phyloP scores from a whole-genome alignment of 64 coral and sea anemone genomes.

The Platygyra sinensis region DNA sequence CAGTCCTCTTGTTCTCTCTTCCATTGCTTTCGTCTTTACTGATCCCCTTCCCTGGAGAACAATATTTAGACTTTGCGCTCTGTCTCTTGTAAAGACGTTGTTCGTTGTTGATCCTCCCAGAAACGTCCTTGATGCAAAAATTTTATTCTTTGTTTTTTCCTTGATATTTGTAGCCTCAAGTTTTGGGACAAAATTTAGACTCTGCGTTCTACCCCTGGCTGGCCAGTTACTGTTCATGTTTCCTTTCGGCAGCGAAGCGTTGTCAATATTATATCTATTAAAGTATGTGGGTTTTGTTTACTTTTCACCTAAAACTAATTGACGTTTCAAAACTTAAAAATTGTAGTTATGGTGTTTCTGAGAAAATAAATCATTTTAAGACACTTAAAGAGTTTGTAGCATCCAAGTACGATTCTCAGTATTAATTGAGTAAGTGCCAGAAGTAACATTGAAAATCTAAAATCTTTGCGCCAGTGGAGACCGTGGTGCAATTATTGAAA shows the following conservation, averaged over 20 bases:
- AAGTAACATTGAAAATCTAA: background rate
- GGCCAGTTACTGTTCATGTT: background rate
- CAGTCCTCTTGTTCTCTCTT: background rate
- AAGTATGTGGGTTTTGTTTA: background rate
- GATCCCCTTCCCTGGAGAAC: background rate
- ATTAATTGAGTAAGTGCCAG: background rate
- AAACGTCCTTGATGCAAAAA: background rate
- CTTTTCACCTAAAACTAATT: background rate
- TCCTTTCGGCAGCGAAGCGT: background rate
- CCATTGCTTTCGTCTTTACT: background rate
- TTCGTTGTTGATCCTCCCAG: background rate
- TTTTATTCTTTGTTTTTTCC: background rate
- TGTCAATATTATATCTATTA: background rate
- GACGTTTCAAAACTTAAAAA: background rate
- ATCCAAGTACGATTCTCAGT: background rate
- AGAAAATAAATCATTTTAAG: background rate
- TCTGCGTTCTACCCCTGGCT: background rate
- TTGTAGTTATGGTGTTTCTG: background rate
- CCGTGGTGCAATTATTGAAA: background rate
- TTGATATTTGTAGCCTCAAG: background rate
- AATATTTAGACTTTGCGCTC: slow-evolving; percentile 3
- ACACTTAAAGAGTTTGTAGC: background rate
- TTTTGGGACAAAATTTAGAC: slow-evolving; percentile 4
- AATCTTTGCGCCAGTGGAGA: background rate
- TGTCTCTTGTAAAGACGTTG: background rate